Conservation (phyloP, 2,113 vertebrate species). For the Nipponia nippon region DNA sequence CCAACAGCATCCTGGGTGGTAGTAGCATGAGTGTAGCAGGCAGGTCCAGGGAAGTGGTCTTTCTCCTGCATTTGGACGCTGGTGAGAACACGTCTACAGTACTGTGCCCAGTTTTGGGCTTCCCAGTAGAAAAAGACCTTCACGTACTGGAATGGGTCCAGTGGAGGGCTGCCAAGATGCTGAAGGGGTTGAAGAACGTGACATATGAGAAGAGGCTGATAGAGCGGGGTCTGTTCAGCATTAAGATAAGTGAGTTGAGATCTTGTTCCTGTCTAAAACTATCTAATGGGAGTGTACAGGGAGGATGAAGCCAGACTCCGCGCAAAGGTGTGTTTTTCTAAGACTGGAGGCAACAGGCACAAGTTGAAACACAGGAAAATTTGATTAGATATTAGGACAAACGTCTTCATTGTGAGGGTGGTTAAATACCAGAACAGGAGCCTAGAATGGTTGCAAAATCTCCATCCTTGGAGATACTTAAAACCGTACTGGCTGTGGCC, state of each 20-base stretch:
- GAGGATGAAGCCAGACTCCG: background rate
- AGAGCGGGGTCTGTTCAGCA: background rate
- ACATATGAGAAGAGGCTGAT: background rate
- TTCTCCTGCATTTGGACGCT: background rate
- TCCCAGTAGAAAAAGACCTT: background rate
- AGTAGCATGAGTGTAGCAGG: too few species aligned
- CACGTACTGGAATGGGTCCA: background rate
- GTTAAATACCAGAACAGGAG: background rate
- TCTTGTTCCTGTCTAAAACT: background rate
- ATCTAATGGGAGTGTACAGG: background rate
- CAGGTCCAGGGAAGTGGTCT: background rate
- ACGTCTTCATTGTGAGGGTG: rapidly evolving
- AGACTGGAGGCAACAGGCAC: background rate
- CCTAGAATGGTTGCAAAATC: background rate
- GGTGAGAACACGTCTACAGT: background rate
- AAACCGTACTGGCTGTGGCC: rapidly evolving
- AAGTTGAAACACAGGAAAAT: background rate
- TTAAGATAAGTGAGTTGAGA: background rate
- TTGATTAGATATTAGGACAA: background rate
- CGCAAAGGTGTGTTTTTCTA: background rate
- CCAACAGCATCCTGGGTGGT: background rate
- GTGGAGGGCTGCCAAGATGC: background rate
- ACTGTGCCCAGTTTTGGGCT: background rate
- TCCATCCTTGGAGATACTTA: background rate
- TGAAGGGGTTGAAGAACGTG: background rate